Conservation (phyloP, 2,113 vertebrate genomes). For the Pelmatolapia mariae region DNA sequence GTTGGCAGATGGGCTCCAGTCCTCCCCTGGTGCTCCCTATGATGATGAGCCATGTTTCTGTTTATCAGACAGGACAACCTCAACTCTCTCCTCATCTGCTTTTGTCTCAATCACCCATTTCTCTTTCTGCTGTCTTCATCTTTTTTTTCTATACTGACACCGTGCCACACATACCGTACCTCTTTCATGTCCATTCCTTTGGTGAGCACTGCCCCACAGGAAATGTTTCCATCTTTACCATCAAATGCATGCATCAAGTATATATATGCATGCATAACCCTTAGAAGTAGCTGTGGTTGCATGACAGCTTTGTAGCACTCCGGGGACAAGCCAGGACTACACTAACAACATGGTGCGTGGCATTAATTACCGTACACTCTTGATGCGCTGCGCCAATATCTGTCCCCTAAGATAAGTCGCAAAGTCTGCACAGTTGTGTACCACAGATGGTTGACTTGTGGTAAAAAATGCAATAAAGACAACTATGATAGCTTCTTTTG, state of each 20-base stretch:
- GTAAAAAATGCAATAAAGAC: not conserved
- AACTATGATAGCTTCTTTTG: not conserved
- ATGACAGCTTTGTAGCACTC: constrained; percentile 18
- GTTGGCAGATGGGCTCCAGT: constrained; percentile 52
- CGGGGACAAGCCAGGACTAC: constrained; percentile 2
- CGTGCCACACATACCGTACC: not conserved
- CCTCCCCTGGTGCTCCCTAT: constrained; percentile 47
- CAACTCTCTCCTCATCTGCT: constrained; percentile 49
- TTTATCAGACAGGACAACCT: constrained; percentile 60
- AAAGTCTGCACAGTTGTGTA: constrained; percentile 15
- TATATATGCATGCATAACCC: not conserved
- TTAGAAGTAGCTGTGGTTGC: not conserved
- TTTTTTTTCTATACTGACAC: not conserved
- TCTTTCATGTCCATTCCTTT: not conserved
- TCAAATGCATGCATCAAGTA: constrained; percentile 11
- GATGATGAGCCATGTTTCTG: constrained; percentile 66
- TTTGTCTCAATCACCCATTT: constrained; percentile 50
- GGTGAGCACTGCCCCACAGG: not conserved
- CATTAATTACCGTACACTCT: constrained; percentile 40
- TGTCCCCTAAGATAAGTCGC: constrained; percentile 37
- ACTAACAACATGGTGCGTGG: constrained; percentile 11
- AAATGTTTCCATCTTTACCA: constrained; percentile 20
- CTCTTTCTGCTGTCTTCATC: constrained; percentile 11
- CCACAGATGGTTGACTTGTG: constrained; percentile 39
- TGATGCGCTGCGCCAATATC: constrained; percentile 19